Percentiles rank a stretch among this genome's conserved stretches.
phyloP scores from a whole-genome alignment of 2,888 invertebrate species.

The Tetragonisca angustula region DNA sequence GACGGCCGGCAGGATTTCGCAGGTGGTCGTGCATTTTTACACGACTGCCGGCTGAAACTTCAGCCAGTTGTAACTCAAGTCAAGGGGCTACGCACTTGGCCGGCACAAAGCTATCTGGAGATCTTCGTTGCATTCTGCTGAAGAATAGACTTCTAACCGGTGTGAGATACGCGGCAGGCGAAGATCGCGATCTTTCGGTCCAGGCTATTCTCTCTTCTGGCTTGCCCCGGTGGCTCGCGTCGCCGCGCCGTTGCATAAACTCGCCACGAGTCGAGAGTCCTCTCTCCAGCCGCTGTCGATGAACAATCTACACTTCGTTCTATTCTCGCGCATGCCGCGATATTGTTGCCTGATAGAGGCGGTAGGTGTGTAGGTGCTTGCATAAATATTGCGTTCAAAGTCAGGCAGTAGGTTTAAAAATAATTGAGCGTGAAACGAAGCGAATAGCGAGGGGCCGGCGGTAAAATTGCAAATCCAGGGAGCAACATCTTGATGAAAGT shows the following conservation, averaged over 20 bases:
- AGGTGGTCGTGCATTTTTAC: constrained; percentile 74
- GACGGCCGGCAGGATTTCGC: constrained; percentile 66
- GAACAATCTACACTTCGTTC: constrained; percentile 24
- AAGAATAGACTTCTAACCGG: constrained; percentile 73
- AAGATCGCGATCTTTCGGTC: constrained; percentile 69
- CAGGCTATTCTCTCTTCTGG: constrained; percentile 60
- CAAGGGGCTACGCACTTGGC: constrained; percentile 75
- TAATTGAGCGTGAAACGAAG: too few species aligned
- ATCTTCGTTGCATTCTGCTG: constrained; percentile 77
- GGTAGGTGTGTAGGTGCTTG: background rate
- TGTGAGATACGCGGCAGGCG: constrained; percentile 69
- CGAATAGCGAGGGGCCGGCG: too few species aligned
- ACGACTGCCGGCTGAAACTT: constrained; percentile 72
- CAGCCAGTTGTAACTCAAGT: constrained; percentile 78
- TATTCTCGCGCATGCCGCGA: background rate
- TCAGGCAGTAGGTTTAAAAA: background rate
- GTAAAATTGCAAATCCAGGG: too few species aligned
- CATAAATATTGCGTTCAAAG: background rate
- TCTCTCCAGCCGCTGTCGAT: constrained; percentile 40
- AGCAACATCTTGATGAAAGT: too few species aligned
- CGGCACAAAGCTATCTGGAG: constrained; percentile 76
- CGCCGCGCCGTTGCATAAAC: constrained; percentile 38
- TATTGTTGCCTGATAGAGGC: background rate
- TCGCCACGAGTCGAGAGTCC: constrained; percentile 13
- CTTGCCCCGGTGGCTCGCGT: constrained; percentile 41